Base-by-base conservation (phyloP, 64 coral and sea anemone genomes). In the Montipora cactus region DNA sequence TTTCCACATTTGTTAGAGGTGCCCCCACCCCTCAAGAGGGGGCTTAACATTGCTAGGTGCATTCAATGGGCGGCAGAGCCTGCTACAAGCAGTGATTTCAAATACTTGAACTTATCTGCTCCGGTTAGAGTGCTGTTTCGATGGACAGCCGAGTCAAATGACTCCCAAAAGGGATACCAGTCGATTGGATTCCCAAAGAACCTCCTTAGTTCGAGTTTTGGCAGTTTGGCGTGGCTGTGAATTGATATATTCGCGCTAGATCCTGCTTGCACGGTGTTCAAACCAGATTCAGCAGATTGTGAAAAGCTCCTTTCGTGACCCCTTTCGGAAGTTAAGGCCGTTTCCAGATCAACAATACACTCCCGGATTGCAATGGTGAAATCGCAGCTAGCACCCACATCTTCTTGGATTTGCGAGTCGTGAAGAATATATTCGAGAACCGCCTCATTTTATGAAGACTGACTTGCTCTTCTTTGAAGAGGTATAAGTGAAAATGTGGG, bases 161-260 rank as follows among this genome's bases (percentile, higher is more conserved):
- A 79, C 18, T 93, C 83, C 82, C 82, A 86, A 74, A 93, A 87
- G 1, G 68, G 18, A n/a, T 23, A 16, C 91, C 91, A 93, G 7
- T 78, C 4, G 2, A 50, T 20, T 23, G 44, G 20, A 37, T 77
- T 59, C 5, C 91, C 81, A 20, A 22, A 21, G 47, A 93, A 93
- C 77, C 79, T 93, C 69, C 28, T 74, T 12, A 92, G 59, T 58
- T 67, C 80, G 37, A 84, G 79, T 76, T 92, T 84, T 14, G 90
- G 90, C 10, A 92, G 53, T 85, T 77, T 92, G 15, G 89, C 89
- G 16, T 83, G 23, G 44, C 15, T 66, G 15, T 12, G 61, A 66
- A 66, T 18, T 66, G 61, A 12, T 13, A 66, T 4, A 4, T 18
- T 18, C 61, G 61, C 10, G 15, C 4, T 66, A 3, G 7, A 4